Percentiles rank a stretch among this genome's conserved stretches.
These are phyloP conservation scores for Sebastes hopkinsi DNA, from an alignment of 2,797 vertebrate species.

Conservation along the genomic window DNA sequence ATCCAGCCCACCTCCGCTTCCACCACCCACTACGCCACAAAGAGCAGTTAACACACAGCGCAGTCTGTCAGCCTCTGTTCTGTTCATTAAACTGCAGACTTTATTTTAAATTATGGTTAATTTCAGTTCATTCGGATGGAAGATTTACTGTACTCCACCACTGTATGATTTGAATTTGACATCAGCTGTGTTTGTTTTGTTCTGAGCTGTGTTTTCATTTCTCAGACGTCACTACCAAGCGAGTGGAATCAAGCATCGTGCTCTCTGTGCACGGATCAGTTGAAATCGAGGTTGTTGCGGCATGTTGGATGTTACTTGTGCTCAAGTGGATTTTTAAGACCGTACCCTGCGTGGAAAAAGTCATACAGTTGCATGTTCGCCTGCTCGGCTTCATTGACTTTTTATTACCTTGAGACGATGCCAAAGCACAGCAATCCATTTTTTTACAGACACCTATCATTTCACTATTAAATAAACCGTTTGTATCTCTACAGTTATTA, in stretches of 20 bases:
- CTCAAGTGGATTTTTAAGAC: conserved; percentile 15
- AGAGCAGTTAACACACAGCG: conserved; percentile 19
- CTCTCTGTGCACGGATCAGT: conserved; percentile 13
- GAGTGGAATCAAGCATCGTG: neutral
- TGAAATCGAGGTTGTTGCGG: conserved; percentile 20
- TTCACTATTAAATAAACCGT: conserved; percentile 39
- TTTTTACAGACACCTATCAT: conserved; percentile 30
- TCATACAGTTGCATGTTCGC: neutral
- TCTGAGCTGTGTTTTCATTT: conserved; percentile 23
- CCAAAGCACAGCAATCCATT: conserved; percentile 3
- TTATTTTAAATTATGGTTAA: conserved; percentile 2
- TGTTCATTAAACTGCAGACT: conserved; percentile 23
- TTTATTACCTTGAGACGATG: conserved; percentile 2
- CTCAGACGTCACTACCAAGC: neutral
- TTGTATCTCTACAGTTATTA: conserved; percentile 41
- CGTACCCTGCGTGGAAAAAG: neutral
- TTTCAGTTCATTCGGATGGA: conserved; percentile 30
- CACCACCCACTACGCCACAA: conserved; percentile 6
- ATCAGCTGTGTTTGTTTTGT: conserved; percentile 16
- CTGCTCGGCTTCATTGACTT: neutral
- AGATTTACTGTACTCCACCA: neutral
- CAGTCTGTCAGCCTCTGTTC: neutral
- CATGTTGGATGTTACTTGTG: conserved; percentile 7
- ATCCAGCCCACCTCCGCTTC: neutral
- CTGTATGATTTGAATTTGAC: neutral